phyloP scores from a whole-genome alignment of 2,113 vertebrate species.

The Sphaerodactylus townsendi region DNA sequence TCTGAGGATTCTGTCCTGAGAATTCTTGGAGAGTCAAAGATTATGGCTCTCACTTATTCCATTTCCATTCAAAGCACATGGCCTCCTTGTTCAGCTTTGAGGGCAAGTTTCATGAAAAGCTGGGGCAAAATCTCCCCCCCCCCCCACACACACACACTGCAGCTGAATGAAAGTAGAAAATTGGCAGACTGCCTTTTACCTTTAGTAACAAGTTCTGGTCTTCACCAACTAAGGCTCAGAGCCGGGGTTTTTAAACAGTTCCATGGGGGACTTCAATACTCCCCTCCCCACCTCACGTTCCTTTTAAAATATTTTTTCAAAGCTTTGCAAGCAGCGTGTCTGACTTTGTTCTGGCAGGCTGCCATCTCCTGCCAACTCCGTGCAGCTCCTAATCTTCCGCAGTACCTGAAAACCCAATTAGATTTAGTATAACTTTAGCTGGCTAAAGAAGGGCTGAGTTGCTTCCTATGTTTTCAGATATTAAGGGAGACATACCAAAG shows the following conservation, averaged over 20 bases:
- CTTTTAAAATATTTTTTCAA: slow-evolving; percentile 64
- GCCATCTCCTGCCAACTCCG: slow-evolving; percentile 51
- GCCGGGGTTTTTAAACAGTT: slow-evolving; percentile 39
- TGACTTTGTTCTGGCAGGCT: slow-evolving; percentile 43
- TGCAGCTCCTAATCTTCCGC: slow-evolving; percentile 50
- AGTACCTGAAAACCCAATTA: slow-evolving; percentile 37
- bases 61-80: slow-evolving; percentile 53
- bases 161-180: slow-evolving; percentile 33
- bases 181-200: slow-evolving; percentile 51
- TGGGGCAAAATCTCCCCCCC: no score
- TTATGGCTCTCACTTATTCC: not conserved
- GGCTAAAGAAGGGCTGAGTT: slow-evolving; percentile 46
- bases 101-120: slow-evolving; percentile 54
- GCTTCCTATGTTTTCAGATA: slow-evolving; percentile 53
- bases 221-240: slow-evolving; percentile 49
- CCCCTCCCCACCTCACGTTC: slow-evolving; percentile 47
- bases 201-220: slow-evolving; percentile 45
- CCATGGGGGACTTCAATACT: slow-evolving; percentile 57
- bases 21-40: not conserved
- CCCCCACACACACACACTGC: not conserved
- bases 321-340: slow-evolving; percentile 63
- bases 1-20: not conserved
- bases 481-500: slow-evolving; percentile 20
- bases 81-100: slow-evolving; percentile 45
- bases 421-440: slow-evolving; percentile 47